phyloP scores from a whole-genome alignment of 2,113 vertebrate species.

The Canis aureus region DNA sequence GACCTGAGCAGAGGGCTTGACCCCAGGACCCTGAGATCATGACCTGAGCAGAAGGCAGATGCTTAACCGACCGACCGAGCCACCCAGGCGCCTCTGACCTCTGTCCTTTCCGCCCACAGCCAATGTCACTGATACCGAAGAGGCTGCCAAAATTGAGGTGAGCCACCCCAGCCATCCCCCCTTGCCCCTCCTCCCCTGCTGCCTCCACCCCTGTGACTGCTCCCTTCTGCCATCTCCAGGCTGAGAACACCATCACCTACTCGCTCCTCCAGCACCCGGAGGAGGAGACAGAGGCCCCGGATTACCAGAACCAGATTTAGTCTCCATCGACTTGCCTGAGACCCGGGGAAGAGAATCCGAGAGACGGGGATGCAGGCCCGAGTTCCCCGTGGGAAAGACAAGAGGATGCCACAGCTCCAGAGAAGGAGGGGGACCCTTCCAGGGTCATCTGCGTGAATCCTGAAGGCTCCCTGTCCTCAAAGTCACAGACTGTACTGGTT shows the following conservation, averaged over 20 bases:
- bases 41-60: background rate
- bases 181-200: too few species aligned
- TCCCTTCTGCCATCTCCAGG: slow-evolving; percentile 48
- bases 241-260: slow-evolving; percentile 74
- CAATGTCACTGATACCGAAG: background rate
- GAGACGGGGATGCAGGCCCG: background rate
- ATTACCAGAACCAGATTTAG: slow-evolving; percentile 68
- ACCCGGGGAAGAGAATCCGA: background rate
- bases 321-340: background rate
- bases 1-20: background rate
- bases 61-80: background rate
- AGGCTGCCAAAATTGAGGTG: slow-evolving; percentile 56
- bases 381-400: background rate
- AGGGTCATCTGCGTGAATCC: background rate
- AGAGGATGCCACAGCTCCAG: background rate
- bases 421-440: background rate
- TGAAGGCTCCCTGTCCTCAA: background rate
- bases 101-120: slow-evolving; percentile 50
- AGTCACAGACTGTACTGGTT: background rate
- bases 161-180: background rate
- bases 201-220: background rate
- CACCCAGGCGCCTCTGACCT: background rate
- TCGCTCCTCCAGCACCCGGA: slow-evolving; percentile 76
- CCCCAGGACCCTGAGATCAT: background rate
- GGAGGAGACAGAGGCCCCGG: background rate